A percentile compares a stretch with the other conserved stretches of the same genome.
Evolutionary conservation across 1,140 invertebrate genomes (phyloP).

Genomic region (Metopolophium dirhodum): DNA sequence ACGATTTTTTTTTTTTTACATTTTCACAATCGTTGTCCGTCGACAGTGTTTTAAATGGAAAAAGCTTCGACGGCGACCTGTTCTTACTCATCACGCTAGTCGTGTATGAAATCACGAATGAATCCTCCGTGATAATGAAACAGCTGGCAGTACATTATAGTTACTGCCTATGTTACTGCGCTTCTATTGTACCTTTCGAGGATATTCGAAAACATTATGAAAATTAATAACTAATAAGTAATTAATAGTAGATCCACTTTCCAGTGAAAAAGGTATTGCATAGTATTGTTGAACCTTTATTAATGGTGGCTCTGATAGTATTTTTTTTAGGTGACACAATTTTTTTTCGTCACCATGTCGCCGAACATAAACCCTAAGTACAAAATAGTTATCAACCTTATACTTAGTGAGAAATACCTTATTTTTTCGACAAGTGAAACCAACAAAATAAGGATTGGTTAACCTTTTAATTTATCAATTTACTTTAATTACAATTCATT

Average conservation of each 20-base stretch:
- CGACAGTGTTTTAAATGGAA: neutral
- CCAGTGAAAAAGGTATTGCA: neutral
- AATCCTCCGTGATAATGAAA: neutral
- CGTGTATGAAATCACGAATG: neutral
- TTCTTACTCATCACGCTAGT: neutral
- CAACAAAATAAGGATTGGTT: neutral
- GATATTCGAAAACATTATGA: neutral
- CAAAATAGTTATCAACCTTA: neutral
- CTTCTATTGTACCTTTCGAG: neutral
- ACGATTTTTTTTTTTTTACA: constrained; percentile 1
- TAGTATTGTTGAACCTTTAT: neutral
- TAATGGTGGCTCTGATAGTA: neutral
- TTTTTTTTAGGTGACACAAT: neutral
- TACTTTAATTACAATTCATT: neutral
- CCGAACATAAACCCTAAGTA: neutral
- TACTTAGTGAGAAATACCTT: neutral
- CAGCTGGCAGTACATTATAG: neutral
- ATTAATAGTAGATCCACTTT: neutral
- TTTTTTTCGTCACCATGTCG: neutral
- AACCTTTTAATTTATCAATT: neutral
- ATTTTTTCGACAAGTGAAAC: neutral
- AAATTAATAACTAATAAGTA: neutral
- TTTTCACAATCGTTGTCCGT: neutral
- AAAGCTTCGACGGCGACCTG: neutral
- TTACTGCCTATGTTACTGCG: neutral